Conservation (phyloP, 2,113 vertebrate genomes). For the Platichthys flesus region DNA sequence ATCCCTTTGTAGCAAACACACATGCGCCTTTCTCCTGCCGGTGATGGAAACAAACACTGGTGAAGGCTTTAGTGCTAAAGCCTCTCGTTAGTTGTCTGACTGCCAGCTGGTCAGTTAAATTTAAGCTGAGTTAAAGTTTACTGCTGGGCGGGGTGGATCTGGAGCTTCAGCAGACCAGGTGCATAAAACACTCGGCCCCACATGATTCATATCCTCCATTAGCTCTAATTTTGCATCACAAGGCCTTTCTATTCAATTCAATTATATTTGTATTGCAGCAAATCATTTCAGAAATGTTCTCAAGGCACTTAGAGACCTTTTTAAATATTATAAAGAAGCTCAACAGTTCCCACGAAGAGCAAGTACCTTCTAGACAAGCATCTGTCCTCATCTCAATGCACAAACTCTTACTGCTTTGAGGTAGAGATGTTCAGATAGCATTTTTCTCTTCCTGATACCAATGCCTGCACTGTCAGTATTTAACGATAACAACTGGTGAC, state of each 20-base stretch:
- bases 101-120: conserved; percentile 73
- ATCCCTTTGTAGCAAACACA: conserved; percentile 43
- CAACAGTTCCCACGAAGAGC: too few species aligned
- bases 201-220: neutral
- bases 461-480: neutral
- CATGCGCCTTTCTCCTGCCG: conserved; percentile 18
- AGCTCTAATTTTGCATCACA: too few species aligned
- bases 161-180: conserved; percentile 51
- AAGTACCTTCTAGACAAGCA: too few species aligned
- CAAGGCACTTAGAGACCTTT: too few species aligned
- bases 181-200: conserved; percentile 2
- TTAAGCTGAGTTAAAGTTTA: conserved; percentile 54
- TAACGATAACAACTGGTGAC: neutral
- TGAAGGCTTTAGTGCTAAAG: conserved; percentile 52
- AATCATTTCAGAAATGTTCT: too few species aligned
- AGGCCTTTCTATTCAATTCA: too few species aligned
- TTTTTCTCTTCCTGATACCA: too few species aligned
- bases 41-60: conserved; percentile 71
- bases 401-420: too few species aligned
- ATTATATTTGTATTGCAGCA: too few species aligned
- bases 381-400: too few species aligned
- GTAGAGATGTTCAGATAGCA: too few species aligned
- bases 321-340: too few species aligned
- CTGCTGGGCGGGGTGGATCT: conserved; percentile 38
- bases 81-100: conserved; percentile 60